Conservation (phyloP, 2,797 vertebrate species). For the Poeciliopsis gracilis region DNA sequence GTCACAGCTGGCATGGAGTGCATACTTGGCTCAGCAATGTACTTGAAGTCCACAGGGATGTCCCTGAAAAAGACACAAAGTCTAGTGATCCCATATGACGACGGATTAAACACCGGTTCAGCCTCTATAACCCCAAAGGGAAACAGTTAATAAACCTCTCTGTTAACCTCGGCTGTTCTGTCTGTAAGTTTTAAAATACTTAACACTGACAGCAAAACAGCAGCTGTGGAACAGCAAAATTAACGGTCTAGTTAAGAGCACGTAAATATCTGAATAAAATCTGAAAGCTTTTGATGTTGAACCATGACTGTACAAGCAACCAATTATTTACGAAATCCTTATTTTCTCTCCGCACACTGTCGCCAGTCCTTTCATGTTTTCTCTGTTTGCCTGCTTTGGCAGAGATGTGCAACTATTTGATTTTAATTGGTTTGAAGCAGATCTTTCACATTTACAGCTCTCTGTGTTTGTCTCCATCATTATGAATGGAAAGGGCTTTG, state of each 20-base stretch:
- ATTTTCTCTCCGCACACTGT: slow-evolving; percentile 7
- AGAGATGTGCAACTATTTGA: slow-evolving; percentile 25
- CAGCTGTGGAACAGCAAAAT: slow-evolving; percentile 1
- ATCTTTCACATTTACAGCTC: slow-evolving; percentile 19
- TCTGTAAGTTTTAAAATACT: slow-evolving; percentile 5
- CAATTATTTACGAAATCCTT: slow-evolving; percentile 53
- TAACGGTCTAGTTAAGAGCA: slow-evolving; percentile 4
- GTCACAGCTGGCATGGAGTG: slow-evolving; percentile 99
- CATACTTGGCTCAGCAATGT: slow-evolving; percentile 99
- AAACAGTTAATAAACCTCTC: slow-evolving; percentile 23
- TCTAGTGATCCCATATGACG: slow-evolving; percentile 37
- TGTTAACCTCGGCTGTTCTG: slow-evolving; percentile 16
- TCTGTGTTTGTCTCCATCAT: not conserved
- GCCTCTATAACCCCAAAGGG: not conserved
- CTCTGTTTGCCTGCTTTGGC: slow-evolving; percentile 12
- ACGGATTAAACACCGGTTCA: slow-evolving; percentile 23
- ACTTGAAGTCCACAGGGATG: slow-evolving; percentile 99
- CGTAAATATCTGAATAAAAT: slow-evolving; percentile 24
- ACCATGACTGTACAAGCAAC: slow-evolving; percentile 1
- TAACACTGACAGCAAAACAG: not conserved
- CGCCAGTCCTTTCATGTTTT: slow-evolving; percentile 13
- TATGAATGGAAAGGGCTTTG: not conserved
- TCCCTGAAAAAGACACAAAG: slow-evolving; percentile 85
- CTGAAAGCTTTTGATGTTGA: slow-evolving; percentile 42
- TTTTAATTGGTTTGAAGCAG: slow-evolving; percentile 22